phyloP scores from a whole-genome alignment of 2,113 vertebrate genomes.

The Aptenodytes patagonicus region DNA sequence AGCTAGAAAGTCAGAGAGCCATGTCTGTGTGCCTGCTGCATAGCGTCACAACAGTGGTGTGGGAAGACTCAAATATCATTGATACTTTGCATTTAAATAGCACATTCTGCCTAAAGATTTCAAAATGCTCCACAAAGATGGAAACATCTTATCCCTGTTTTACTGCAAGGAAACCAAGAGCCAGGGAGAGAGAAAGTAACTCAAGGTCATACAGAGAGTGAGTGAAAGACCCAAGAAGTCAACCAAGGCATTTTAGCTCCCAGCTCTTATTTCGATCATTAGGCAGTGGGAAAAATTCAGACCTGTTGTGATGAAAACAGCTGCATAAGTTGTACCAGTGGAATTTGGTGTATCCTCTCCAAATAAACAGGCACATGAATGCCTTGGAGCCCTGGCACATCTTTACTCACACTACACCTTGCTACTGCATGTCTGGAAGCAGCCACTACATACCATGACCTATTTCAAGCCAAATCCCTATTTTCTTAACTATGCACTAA shows the following conservation, averaged over 20 bases:
- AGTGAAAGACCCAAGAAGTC: neutral
- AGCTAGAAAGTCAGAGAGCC: neutral
- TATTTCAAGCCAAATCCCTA: neutral
- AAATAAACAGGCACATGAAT: neutral
- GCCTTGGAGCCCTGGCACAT: neutral
- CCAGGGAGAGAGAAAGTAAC: neutral
- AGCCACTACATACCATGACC: neutral
- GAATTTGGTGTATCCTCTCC: neutral
- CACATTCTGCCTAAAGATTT: neutral
- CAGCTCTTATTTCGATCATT: neutral
- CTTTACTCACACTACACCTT: neutral
- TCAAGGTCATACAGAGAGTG: neutral
- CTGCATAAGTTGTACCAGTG: neutral
- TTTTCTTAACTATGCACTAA: neutral
- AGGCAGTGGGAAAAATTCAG: neutral
- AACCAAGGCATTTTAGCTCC: neutral
- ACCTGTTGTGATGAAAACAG: neutral
- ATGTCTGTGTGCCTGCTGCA: neutral
- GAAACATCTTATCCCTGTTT: neutral
- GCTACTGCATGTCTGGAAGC: neutral
- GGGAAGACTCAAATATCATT: neutral
- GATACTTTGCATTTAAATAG: neutral
- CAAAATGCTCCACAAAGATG: neutral
- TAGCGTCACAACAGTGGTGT: neutral
- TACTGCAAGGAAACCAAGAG: neutral